Evolutionary conservation across 2,888 invertebrate genomes (phyloP).

Genomic region (Mantis religiosa): DNA sequence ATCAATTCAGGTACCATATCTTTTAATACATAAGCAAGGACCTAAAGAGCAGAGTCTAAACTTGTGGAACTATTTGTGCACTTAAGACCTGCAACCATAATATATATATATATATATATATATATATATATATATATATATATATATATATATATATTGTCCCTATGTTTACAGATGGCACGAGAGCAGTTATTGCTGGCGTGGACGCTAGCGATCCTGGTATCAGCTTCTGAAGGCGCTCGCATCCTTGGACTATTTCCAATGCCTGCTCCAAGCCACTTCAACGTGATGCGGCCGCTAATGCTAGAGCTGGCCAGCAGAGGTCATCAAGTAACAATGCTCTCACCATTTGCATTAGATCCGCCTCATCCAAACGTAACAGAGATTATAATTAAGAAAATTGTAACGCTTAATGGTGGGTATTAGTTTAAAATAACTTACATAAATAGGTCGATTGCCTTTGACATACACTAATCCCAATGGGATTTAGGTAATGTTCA

Average conservation of each 20-base stretch:
- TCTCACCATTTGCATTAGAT: slow-evolving; percentile 38
- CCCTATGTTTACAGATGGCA: neutral
- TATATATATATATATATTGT: too few relatives aligned
- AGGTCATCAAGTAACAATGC: slow-evolving; percentile 36
- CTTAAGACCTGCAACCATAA: too few relatives aligned
- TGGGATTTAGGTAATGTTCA: too few relatives aligned
- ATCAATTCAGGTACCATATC: too few relatives aligned
- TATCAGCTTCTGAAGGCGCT: neutral
- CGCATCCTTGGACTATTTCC: neutral
- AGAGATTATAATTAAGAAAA: neutral
- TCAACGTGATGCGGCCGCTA: neutral
- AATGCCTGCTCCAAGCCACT: neutral
- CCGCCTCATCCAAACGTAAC: neutral
- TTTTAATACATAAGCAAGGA: too few relatives aligned
- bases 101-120: too few relatives aligned
- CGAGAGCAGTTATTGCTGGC: neutral
- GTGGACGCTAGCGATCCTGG: neutral
- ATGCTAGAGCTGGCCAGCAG: slow-evolving; percentile 20
- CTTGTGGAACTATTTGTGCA: too few relatives aligned
- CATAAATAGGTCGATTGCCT: too few relatives aligned
- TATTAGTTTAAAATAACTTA: neutral
- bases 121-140: too few relatives aligned
- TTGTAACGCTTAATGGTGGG: neutral
- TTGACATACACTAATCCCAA: too few relatives aligned
- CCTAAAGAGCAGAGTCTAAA: too few relatives aligned